Base-by-base conservation (phyloP, 2,113 vertebrate species). In the Poeciliopsis occidentalis region DNA sequence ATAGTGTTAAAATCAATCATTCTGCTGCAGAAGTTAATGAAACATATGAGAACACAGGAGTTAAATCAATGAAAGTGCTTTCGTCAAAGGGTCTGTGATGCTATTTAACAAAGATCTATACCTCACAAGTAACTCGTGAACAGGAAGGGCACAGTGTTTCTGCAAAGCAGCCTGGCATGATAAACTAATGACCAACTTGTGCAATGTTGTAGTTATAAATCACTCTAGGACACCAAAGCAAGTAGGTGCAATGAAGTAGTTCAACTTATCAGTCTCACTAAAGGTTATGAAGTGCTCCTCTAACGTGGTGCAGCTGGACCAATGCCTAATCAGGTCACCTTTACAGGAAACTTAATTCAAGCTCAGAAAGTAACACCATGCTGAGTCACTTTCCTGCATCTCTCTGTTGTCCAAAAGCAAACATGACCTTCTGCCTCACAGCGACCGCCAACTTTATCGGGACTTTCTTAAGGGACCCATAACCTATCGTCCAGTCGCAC, bases 21-120 rank as follows among this genome's bases (percentile, higher is more conserved):
- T 82, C 81, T 85, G 75, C 79, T 75, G 80, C 72, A 67, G 82
- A 83, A 80, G 65, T 80, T 90, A 90, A 89, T 89, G 90, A 91
- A 90, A 86, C 75, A 80, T 63, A 83, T 78, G 71, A 83, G 62
- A 82, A 75, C 78, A 76, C 69, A 79, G n/a, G 62, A 80, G 73
- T 80, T 61, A 65, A 85, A 85, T 92, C 84, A 82, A 85, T 88
- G 75, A 69, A 62, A 65, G 61, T 73, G 73, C 67, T 84, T 47
- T 69, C 31, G 51, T 75, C 29, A 44, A 75, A 31, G 76, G 27
- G 31, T 51, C 66, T 79, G 27, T 65, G 39, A 71, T 61, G 78
- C 57, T 37, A 60, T 60, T 62, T 69, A 75, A 68, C 60, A 79
- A 54, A 70, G 27, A 79, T 72, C 61, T 57, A 77, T 85, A 76